Conservation (phyloP, 1,140 invertebrate species). For the Adoxophyes honmai region DNA sequence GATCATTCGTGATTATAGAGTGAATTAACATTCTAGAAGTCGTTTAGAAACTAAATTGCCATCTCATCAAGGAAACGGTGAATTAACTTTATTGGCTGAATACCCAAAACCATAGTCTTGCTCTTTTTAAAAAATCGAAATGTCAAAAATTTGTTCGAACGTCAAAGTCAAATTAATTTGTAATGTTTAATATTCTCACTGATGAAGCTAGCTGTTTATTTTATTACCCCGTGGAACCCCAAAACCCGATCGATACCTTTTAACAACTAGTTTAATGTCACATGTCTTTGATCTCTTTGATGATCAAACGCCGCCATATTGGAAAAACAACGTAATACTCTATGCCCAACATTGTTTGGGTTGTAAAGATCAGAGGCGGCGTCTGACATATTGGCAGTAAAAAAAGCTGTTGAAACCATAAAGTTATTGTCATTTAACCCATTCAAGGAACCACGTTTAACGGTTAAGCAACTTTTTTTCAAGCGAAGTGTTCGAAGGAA, state of each 20-base stretch:
- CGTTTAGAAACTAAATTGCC: too few species aligned
- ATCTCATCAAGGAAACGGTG: too few species aligned
- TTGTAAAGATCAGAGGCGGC: constrained; percentile 7
- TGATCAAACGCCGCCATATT: constrained; percentile 6
- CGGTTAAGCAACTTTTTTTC: too few species aligned
- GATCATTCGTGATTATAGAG: too few species aligned
- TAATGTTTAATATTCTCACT: too few species aligned
- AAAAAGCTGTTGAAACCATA: constrained; percentile 9
- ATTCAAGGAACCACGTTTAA: background rate
- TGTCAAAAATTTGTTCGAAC: too few species aligned
- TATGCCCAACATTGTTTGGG: constrained; percentile 14
- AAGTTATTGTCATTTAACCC: constrained; percentile 11
- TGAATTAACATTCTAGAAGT: too few species aligned
- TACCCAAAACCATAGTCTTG: too few species aligned
- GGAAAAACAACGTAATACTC: constrained; percentile 8
- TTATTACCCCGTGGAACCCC: background rate
- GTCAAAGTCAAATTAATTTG: too few species aligned
- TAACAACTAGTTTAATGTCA: constrained; percentile 10
- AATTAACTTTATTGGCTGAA: too few species aligned
- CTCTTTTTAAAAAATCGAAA: too few species aligned
- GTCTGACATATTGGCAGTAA: constrained; percentile 7
- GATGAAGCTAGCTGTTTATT: background rate
- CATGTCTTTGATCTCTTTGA: constrained; percentile 10
- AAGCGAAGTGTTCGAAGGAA: too few species aligned
- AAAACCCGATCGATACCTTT: constrained; percentile 6